Conservation (phyloP, 2,888 invertebrate species). For the Beris morrisii region DNA sequence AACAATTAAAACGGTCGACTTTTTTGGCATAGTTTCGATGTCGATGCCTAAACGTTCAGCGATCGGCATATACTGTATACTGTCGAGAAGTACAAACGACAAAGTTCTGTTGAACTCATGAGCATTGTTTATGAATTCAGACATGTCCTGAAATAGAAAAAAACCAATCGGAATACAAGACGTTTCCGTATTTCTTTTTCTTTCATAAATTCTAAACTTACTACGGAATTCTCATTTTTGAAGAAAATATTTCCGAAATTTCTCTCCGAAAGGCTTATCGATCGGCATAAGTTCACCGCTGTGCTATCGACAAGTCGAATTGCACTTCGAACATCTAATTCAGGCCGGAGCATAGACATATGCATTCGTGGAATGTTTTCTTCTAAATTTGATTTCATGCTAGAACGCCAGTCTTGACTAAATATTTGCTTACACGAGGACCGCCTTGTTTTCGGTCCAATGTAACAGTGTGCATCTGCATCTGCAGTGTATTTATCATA, state of each 20-base stretch:
- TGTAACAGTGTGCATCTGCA: constrained; percentile 18
- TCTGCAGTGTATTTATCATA: constrained; percentile 11
- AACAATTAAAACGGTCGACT: constrained; percentile 70
- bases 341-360: constrained; percentile 16
- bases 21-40: constrained; percentile 61
- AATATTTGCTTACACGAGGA: constrained; percentile 10
- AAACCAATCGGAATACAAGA: background rate
- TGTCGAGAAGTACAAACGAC: constrained; percentile 72
- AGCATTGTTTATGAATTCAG: constrained; percentile 57
- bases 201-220: constrained; percentile 27
- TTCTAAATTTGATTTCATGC: background rate
- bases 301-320: background rate
- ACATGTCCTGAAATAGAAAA: constrained; percentile 45
- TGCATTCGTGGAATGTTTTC: background rate
- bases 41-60: constrained; percentile 76
- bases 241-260: constrained; percentile 26
- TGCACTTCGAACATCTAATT: constrained; percentile 14
- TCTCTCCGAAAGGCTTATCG: constrained; percentile 6
- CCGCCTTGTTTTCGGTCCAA: constrained; percentile 11
- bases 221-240: constrained; percentile 25
- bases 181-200: constrained; percentile 34
- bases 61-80: constrained; percentile 70
- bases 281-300: background rate
- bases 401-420: constrained; percentile 13
- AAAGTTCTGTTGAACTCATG: constrained; percentile 64